Percentiles rank a stretch among this genome's conserved stretches.
phyloP scores from a whole-genome alignment of 1,140 invertebrate genomes.

The Chlorops oryzae region DNA sequence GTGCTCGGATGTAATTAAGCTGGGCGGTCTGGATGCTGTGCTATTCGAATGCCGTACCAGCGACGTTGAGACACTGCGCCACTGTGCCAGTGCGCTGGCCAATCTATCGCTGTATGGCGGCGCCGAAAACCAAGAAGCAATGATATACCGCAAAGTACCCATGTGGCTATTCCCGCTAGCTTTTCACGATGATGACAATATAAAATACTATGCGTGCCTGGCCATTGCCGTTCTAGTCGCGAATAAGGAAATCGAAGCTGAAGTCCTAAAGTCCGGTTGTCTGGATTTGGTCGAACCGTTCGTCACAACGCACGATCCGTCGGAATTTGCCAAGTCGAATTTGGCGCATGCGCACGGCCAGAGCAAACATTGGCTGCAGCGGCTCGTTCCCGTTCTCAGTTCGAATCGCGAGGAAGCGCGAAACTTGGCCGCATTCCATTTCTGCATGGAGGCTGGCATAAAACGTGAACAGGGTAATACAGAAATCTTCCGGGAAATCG shows the following conservation, averaged over 20 bases:
- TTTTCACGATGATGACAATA: constrained; percentile 93
- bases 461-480: constrained; percentile 94
- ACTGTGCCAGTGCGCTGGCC: constrained; percentile 92
- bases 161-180: constrained; percentile 98
- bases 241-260: constrained; percentile 97
- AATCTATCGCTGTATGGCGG: constrained; percentile 96
- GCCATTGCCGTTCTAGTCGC: constrained; percentile 94
- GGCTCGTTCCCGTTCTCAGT: constrained; percentile 89
- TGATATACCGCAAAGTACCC: constrained; percentile 93
- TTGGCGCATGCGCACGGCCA: constrained; percentile 91
- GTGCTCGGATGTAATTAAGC: constrained; percentile 81
- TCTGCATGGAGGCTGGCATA: constrained; percentile 98
- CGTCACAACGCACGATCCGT: constrained; percentile 87
- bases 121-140: constrained; percentile 93
- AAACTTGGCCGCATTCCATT: constrained; percentile 96
- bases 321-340: constrained; percentile 89
- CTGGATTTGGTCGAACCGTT: constrained; percentile 95
- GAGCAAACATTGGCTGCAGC: constrained; percentile 91
- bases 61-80: constrained; percentile 85
- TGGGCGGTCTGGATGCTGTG: constrained; percentile 83
- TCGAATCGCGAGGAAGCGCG: constrained; percentile 94
- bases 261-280: constrained; percentile 91
- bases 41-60: constrained; percentile 91
- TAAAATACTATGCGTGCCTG: constrained; percentile 96
- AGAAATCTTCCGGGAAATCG: constrained; percentile 90